phyloP scores from a whole-genome alignment of 1,140 invertebrate species.

The Colletes gigas region DNA sequence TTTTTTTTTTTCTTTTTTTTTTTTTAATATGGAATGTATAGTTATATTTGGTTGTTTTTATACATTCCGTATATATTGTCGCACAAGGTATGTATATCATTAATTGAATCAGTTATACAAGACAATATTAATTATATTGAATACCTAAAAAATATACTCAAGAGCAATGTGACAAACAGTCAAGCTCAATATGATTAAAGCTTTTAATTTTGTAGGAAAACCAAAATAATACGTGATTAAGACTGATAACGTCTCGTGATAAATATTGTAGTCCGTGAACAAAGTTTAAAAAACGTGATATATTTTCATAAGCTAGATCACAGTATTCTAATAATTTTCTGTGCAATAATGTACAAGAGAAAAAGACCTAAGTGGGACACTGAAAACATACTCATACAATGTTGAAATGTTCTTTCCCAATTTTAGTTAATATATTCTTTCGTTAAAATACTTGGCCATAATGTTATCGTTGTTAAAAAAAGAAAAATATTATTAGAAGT shows the following conservation, averaged over 20 bases:
- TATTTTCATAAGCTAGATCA: slow-evolving; percentile 74
- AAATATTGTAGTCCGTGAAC: slow-evolving; percentile 61
- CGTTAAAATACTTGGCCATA: slow-evolving; percentile 5
- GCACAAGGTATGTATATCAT: background rate
- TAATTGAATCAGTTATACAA: slow-evolving; percentile 6
- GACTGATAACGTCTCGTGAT: slow-evolving; percentile 72
- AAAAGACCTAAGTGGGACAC: slow-evolving; percentile 17
- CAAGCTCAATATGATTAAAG: slow-evolving; percentile 38
- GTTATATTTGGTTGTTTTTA: background rate
- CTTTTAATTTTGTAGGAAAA: slow-evolving; percentile 49
- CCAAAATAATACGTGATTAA: slow-evolving; percentile 61
- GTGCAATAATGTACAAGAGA: slow-evolving; percentile 21
- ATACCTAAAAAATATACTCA: slow-evolving; percentile 12
- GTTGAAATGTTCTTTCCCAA: slow-evolving; percentile 7
- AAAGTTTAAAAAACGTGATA: slow-evolving; percentile 60
- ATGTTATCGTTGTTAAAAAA: slow-evolving; percentile 7
- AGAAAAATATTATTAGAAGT: background rate
- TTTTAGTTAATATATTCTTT: slow-evolving; percentile 16
- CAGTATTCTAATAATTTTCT: slow-evolving; percentile 55
- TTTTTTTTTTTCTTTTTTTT: background rate
- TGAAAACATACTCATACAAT: slow-evolving; percentile 6
- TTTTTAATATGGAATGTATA: background rate
- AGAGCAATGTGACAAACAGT: slow-evolving; percentile 33
- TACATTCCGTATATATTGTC: background rate
- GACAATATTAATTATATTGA: slow-evolving; percentile 12